phyloP scores from a whole-genome alignment of 2,113 vertebrate genomes.

The Carassius carassius region DNA sequence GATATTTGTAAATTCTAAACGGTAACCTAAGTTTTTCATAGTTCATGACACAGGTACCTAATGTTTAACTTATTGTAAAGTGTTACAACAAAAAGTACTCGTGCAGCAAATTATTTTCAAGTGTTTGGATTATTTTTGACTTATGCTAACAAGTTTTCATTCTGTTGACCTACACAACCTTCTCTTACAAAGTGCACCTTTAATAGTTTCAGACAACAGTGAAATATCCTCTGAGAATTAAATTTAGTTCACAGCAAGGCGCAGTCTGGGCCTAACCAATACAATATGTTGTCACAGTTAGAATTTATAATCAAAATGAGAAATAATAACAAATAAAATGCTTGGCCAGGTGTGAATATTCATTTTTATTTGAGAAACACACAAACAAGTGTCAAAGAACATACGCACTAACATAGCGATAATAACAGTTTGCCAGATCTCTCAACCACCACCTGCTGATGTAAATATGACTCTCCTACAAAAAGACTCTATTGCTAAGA shows the following conservation, averaged over 20 bases:
- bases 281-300: conserved; percentile 7
- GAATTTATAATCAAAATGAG: not conserved
- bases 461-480: conserved; percentile 11
- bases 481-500: not conserved
- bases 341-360: not conserved
- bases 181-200: not conserved
- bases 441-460: conserved; percentile 17
- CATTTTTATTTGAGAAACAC: conserved; percentile 13
- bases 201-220: not conserved
- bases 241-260: not conserved
- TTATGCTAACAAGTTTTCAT: conserved; percentile 14
- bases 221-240: conserved; percentile 20
- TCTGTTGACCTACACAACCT: conserved; percentile 11
- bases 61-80: not conserved
- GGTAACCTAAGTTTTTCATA: not conserved
- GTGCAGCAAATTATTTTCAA: not conserved
- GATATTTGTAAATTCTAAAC: not conserved
- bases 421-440: conserved; percentile 31
- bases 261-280: not conserved
- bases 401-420: not conserved
- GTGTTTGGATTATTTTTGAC: not conserved
- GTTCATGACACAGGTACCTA: not conserved
- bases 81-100: not conserved
- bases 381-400: conserved; percentile 4
- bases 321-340: conserved; percentile 20